phyloP scores from a whole-genome alignment of 1,140 invertebrate species.

The Adelges cooleyi region DNA sequence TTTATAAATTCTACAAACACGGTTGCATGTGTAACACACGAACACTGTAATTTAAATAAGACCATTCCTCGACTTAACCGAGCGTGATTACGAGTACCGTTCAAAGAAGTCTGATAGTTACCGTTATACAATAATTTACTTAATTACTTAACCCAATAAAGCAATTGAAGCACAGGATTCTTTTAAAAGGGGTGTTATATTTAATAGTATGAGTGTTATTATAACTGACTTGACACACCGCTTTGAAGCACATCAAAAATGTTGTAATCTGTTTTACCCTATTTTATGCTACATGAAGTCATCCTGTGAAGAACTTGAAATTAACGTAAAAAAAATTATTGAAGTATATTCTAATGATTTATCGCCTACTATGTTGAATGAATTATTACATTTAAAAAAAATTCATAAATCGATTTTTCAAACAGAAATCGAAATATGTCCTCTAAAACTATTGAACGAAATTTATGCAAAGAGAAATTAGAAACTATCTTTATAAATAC shows the following conservation, averaged over 20 bases:
- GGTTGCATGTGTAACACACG: too few species aligned
- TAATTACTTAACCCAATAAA: neutral
- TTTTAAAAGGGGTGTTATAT: neutral
- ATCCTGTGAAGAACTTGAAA: neutral
- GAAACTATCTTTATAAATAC: slow-evolving; percentile 9
- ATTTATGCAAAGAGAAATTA: slow-evolving; percentile 15
- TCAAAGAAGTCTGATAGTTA: too few species aligned
- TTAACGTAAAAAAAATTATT: neutral
- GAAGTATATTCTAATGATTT: neutral
- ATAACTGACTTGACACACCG: neutral
- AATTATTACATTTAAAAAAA: slow-evolving; percentile 10
- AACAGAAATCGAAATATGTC: slow-evolving; percentile 7
- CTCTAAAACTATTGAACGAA: neutral
- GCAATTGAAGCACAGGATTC: neutral
- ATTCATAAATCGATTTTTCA: neutral
- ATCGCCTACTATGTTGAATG: neutral
- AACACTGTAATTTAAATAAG: too few species aligned
- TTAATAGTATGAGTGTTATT: neutral
- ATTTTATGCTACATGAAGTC: neutral
- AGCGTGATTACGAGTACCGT: too few species aligned
- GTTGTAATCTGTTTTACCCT: neutral
- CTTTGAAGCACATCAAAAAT: slow-evolving; percentile 1
- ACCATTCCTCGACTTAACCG: too few species aligned
- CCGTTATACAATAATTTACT: too few species aligned
- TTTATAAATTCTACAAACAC: too few species aligned